Evolutionary conservation across 2,888 invertebrate genomes (phyloP).

Genomic region (Invenusta paracnida): DNA sequence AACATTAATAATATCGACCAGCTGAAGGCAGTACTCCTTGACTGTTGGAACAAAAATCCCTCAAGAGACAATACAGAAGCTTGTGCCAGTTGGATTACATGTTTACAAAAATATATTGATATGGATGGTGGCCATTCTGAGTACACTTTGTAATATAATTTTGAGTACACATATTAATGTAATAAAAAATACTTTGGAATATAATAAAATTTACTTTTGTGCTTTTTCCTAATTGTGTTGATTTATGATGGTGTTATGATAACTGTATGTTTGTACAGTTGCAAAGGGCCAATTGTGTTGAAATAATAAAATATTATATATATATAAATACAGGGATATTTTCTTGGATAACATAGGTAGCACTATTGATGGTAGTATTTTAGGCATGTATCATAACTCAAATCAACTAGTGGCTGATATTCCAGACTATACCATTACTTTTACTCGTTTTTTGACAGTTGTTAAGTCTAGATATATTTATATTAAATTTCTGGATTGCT

Average conservation of each 20-base stretch:
- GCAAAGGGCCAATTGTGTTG: no score
- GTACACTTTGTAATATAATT: not conserved
- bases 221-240: not conserved
- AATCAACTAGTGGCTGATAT: no score
- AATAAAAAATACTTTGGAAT: not conserved
- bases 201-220: not conserved
- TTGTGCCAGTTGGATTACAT: not conserved
- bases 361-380: no score
- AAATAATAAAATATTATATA: no score
- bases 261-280: no score
- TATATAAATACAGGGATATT: no score
- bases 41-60: not conserved
- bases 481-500: no score
- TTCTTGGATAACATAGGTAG: no score
- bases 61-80: not conserved
- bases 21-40: not conserved
- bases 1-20: not conserved
- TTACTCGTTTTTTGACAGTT: no score
- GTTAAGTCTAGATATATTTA: no score
- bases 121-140: not conserved
- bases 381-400: no score
- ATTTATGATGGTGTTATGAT: slow-evolving; percentile 16
- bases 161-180: not conserved
- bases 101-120: not conserved
- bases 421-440: no score